Evolutionary conservation across 2,113 vertebrate species (phyloP).

Genomic region (Herpailurus yagouaroundi): DNA sequence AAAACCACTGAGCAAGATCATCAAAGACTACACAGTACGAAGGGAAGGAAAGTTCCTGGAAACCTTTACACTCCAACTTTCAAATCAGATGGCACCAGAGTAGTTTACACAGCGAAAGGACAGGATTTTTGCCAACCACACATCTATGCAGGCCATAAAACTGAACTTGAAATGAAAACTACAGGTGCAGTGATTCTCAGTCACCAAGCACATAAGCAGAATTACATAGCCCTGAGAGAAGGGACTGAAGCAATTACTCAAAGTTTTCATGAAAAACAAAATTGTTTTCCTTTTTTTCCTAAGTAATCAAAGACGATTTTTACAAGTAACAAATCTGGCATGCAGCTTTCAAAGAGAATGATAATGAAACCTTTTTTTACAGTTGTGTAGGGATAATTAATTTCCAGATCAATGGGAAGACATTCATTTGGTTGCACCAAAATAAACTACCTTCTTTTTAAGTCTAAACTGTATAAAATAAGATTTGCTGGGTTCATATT

Average conservation of each 20-base stretch:
- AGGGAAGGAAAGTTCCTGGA: neutral
- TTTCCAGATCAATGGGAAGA: neutral
- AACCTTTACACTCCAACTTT: neutral
- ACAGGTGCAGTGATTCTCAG: neutral
- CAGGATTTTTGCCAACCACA: neutral
- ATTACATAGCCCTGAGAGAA: neutral
- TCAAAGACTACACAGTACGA: neutral
- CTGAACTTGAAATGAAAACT: constrained; percentile 46
- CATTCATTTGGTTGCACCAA: neutral
- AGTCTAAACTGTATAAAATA: neutral
- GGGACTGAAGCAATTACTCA: neutral
- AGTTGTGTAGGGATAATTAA: neutral
- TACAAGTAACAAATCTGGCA: constrained; percentile 5
- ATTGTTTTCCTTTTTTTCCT: neutral
- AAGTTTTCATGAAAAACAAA: neutral
- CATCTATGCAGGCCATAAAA: neutral
- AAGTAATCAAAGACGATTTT: neutral
- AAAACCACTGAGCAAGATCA: neutral
- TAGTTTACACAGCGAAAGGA: neutral
- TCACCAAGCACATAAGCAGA: neutral
- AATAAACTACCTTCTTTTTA: constrained; percentile 31
- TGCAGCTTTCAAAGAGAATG: neutral
- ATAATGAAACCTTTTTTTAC: neutral
- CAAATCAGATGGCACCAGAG: neutral
- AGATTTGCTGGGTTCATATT: neutral